Evolutionary conservation across 2,113 vertebrate genomes (phyloP).

Genomic region (Aythya baeri): DNA sequence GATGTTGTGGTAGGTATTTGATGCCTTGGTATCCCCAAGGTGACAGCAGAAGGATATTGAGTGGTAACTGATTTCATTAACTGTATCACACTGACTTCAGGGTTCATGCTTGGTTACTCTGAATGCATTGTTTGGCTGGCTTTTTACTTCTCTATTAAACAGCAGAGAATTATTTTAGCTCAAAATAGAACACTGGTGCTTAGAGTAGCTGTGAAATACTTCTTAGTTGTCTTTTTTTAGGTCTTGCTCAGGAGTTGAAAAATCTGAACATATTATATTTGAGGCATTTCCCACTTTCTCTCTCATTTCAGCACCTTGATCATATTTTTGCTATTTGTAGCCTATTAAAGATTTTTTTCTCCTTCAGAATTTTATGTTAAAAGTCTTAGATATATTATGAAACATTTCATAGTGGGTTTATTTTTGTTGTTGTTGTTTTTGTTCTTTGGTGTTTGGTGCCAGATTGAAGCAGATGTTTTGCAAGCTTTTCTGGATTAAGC

Average conservation of each 20-base stretch:
- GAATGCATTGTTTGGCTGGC: background rate
- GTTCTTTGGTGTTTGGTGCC: background rate
- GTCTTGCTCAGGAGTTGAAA: background rate
- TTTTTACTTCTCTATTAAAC: background rate
- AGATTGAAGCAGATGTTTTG: background rate
- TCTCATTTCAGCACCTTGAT: background rate
- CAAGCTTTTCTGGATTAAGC: background rate
- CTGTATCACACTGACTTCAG: background rate
- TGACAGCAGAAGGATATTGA: rapidly evolving
- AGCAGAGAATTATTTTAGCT: background rate
- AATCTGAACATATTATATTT: background rate
- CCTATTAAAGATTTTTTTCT: background rate
- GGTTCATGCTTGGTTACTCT: background rate
- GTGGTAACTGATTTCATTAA: background rate
- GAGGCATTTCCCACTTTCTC: background rate
- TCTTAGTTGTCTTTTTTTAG: background rate
- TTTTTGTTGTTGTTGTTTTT: background rate
- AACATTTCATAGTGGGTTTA: background rate
- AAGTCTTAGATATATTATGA: background rate
- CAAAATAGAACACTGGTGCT: background rate
- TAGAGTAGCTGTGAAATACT: background rate
- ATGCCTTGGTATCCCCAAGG: background rate
- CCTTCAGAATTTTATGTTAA: background rate
- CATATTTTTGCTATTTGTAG: background rate
- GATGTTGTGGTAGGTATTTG: background rate